Conservation (phyloP, 2,797 vertebrate genomes). For the Takifugu rubripes region DNA sequence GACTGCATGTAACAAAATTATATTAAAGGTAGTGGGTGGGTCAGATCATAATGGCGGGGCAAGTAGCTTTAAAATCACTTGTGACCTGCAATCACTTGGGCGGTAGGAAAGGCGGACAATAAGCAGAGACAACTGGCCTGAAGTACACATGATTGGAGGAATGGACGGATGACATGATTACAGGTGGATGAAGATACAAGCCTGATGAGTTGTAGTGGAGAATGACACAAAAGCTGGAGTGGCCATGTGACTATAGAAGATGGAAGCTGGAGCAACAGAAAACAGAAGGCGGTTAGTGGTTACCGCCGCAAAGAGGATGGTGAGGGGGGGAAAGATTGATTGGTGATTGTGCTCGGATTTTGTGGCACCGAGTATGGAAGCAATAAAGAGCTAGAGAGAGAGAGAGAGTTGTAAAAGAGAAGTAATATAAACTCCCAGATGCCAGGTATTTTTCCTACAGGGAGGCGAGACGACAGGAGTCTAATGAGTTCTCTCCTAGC, state of each 20-base stretch:
- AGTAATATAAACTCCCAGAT: constrained; percentile 70
- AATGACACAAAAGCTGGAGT: constrained; percentile 37
- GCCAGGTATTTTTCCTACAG: constrained; percentile 67
- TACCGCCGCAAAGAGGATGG: constrained; percentile 40
- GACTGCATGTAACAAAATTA: constrained; percentile 49
- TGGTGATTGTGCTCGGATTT: constrained; percentile 68
- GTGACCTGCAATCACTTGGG: constrained; percentile 62
- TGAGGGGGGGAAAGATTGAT: constrained; percentile 66
- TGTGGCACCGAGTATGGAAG: constrained; percentile 62
- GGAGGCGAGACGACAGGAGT: constrained; percentile 64
- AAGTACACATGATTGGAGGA: constrained; percentile 28
- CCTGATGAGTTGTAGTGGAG: constrained; percentile 49
- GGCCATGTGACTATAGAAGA: constrained; percentile 28
- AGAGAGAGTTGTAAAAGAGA: constrained; percentile 57
- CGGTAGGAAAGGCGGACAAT: constrained; percentile 43
- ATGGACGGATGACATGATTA: constrained; percentile 52
- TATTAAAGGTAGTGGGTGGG: constrained; percentile 42
- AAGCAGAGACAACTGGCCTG: constrained; percentile 30
- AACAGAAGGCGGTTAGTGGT: constrained; percentile 50
- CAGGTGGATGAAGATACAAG: constrained; percentile 39
- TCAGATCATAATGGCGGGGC: constrained; percentile 13
- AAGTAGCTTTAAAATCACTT: constrained; percentile 53
- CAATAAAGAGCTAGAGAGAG: constrained; percentile 52
- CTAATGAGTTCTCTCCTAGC: constrained; percentile 70
- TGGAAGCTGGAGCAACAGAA: constrained; percentile 26